Base-by-base conservation (phyloP, 2,888 invertebrate species). In the Anthrax anthrax region DNA sequence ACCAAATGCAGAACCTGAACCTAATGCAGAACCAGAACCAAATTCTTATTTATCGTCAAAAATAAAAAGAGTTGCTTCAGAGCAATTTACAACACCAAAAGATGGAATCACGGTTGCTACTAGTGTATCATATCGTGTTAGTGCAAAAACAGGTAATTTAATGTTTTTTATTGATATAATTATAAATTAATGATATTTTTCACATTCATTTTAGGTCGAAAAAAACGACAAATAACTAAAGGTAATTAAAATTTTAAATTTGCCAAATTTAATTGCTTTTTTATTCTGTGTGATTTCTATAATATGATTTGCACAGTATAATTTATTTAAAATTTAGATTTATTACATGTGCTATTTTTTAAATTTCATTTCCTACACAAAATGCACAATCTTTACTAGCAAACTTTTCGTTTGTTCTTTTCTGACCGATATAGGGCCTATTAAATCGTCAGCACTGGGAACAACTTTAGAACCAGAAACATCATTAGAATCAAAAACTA, bases 81-180 rank as follows among this genome's bases (percentile, higher is more conserved):
- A 71, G 50, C 70, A 72, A 34, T 70, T 70, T 49, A 69, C 71
- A 37, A 62, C 72, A 12, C 52, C 52, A 14, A 72, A 74, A 19
- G 68, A 75, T 46, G 83, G 81, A 37, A 80, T 83, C 23, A 78
- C 81, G 1, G 83, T 85, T 13, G 81, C 84, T 57, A 86, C 85
- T 1, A 85, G 85, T 59, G 80, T 86, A 4, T 84, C 85, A 0
- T 86, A 80, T 62, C 76, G 81, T 62, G 83, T 86, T 51, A 85
- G 84, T 57, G 74, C 73, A 17, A 74, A 72, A 51, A 49, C 61
- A 48, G 70, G 69, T 46, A 42, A 37, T 37, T 18, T 37, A 36
- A 37, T 32, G 9, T 32, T 32, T 32, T 32, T 2, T 12, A 32
- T 32, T 4, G 12, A 23, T 23, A 23, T 23, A 6, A 23, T 6